Evolutionary conservation across 2,888 invertebrate species (phyloP).

Genomic region (Chromoteleia sp.): DNA sequence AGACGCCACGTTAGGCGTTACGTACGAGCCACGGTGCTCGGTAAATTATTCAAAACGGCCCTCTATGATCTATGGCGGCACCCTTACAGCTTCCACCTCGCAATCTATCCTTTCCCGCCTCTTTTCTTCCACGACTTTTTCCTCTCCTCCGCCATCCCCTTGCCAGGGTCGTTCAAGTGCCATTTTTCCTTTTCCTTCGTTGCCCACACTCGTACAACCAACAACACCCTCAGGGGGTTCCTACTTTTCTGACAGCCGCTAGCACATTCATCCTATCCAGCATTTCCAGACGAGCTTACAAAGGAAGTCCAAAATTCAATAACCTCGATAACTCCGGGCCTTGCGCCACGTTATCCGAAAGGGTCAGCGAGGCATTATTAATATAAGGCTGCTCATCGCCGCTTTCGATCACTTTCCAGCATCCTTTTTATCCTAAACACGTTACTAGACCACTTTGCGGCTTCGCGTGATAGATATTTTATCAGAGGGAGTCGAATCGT

Average conservation of each 20-base stretch:
- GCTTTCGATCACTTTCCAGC: constrained; percentile 48
- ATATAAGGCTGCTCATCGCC: constrained; percentile 54
- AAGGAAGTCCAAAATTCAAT: constrained; percentile 78
- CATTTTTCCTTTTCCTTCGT: constrained; percentile 43
- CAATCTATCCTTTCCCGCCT: constrained; percentile 73
- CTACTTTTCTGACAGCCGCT: constrained; percentile 77
- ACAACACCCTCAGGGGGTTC: constrained; percentile 75
- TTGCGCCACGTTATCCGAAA: constrained; percentile 38
- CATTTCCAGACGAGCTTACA: constrained; percentile 77
- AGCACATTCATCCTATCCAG: constrained; percentile 76
- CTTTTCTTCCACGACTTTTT: constrained; percentile 40
- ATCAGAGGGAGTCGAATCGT: constrained; percentile 29
- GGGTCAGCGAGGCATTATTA: constrained; percentile 64
- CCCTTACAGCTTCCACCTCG: constrained; percentile 73
- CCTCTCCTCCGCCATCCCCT: constrained; percentile 6
- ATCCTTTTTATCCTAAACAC: constrained; percentile 64
- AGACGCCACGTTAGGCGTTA: constrained; percentile 22
- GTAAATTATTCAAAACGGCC: constrained; percentile 79
- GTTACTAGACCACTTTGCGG: constrained; percentile 53
- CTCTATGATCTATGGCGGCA: constrained; percentile 76
- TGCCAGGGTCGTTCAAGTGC: constrained; percentile 25
- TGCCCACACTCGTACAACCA: constrained; percentile 55
- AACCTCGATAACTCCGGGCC: constrained; percentile 76
- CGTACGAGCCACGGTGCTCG: constrained; percentile 52
- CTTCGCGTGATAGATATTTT: constrained; percentile 47